Base-by-base conservation (phyloP, 2,113 vertebrate species). In the Macaca nemestrina region DNA sequence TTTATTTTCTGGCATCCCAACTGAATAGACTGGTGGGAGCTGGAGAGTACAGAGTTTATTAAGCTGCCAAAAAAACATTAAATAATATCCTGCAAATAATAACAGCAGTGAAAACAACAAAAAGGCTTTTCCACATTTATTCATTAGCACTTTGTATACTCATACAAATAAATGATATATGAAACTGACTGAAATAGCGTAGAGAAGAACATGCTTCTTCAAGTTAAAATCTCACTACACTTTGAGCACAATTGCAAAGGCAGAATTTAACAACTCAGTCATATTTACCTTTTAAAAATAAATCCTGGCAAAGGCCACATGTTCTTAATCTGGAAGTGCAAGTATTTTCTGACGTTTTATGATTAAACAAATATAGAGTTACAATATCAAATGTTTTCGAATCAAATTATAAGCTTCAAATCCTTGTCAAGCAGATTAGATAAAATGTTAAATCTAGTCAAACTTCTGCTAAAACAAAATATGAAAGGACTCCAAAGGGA, bases 111-210 rank as follows among this genome's bases (percentile, higher is more conserved):
- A 12, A 45, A 84, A 73, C 59, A 94, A 70, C 25, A 68, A 78
- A 70, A 40, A 7, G 11, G 6, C 68, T 25, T 88, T 97, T 91
- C 85, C 68, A 57, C 23, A 78, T 93, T 90, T 96, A 95, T 96
- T 96, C 91, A 92, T 96, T 96, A 96, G 73, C 9, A 94, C 50
- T 81, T 97, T 89, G 84, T 89, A 95, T 93, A 92, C 83, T 80
- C 83, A 80, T 61, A 88, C 89, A 97, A 96, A 84, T 91, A 90
- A 91, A 76, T 94, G 93, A 94, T 94, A 89, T 83, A 88, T 92
- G 43, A 30, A 92, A 73, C 40, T 38, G n/a, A 95, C 32, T 95
- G 25, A 93, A 84, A 90, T 2, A 35, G 22, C 27, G 38, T 9
- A 76, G 12, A 85, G 45, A 90, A 94, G 38, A 92, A 59, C 27